phyloP scores from a whole-genome alignment of 2,797 vertebrate species.

The Lacerta agilis region DNA sequence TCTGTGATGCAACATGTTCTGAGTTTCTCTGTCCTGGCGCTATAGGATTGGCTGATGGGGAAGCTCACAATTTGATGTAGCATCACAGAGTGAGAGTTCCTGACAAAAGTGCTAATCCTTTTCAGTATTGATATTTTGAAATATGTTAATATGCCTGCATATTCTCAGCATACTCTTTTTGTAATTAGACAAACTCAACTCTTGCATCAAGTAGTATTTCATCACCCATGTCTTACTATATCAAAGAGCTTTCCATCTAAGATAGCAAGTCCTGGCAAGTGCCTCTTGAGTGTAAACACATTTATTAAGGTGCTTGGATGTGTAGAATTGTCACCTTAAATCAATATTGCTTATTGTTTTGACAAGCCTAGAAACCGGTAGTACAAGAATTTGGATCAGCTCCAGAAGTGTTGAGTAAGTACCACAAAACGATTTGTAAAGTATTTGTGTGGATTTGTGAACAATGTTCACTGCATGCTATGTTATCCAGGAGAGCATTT shows the following conservation, averaged over 20 bases:
- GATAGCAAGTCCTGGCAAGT: constrained; percentile 54
- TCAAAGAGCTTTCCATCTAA: constrained; percentile 33
- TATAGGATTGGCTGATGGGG: not conserved
- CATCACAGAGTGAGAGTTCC: not conserved
- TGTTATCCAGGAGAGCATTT: not conserved
- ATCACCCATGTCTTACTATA: constrained; percentile 39
- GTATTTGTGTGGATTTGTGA: not conserved
- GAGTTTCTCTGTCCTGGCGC: not conserved
- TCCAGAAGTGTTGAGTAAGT: not conserved
- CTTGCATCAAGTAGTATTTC: constrained; percentile 36
- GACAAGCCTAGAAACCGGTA: constrained; percentile 53
- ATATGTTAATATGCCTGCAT: constrained; percentile 17
- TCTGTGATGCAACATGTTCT: not conserved
- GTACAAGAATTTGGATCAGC: constrained; percentile 23
- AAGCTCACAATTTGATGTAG: not conserved
- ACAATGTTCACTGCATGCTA: not conserved
- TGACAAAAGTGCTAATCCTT: not conserved
- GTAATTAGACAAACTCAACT: not conserved
- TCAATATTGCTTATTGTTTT: constrained; percentile 44
- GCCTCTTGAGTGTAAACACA: constrained; percentile 50
- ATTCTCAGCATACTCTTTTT: not conserved
- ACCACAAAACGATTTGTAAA: not conserved
- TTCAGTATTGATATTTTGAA: not conserved
- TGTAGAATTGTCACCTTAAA: constrained; percentile 42
- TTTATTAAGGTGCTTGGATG: constrained; percentile 56